Evolutionary conservation across 2,113 vertebrate genomes (phyloP).

Genomic region (Centropus bengalensis): DNA sequence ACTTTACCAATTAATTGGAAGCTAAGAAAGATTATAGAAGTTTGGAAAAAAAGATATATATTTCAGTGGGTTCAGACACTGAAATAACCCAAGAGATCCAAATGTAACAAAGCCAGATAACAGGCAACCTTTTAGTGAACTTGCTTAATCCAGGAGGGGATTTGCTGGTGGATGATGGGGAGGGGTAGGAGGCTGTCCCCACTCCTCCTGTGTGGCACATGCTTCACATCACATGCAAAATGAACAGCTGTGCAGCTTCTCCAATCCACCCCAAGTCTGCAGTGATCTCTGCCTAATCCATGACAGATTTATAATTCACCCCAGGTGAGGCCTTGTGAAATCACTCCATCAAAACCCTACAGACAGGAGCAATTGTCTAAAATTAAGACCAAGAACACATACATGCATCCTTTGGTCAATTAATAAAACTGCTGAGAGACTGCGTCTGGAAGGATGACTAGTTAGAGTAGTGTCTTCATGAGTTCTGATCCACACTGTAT

Average conservation of each 20-base stretch:
- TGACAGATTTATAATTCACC: neutral
- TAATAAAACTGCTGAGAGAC: neutral
- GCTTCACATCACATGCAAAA: neutral
- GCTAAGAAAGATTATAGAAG: neutral
- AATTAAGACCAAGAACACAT: neutral
- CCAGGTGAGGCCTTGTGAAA: neutral
- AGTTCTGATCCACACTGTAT: neutral
- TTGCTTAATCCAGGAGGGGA: constrained; percentile 14
- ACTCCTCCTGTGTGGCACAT: neutral
- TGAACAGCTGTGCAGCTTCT: neutral
- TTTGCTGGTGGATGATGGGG: neutral
- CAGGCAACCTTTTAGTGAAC: neutral
- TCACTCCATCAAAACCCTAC: neutral
- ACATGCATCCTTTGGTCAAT: neutral
- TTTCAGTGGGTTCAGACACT: neutral
- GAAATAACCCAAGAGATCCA: neutral
- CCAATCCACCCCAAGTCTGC: neutral
- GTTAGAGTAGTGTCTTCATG: neutral
- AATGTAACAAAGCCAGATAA: neutral
- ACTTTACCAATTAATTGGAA: neutral
- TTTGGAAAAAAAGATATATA: neutral
- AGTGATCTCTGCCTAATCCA: neutral
- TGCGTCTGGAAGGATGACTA: neutral
- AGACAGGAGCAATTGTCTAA: neutral
- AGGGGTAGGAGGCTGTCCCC: neutral